Base-by-base conservation (phyloP, 2,888 invertebrate species). In the Ctena decussata region DNA sequence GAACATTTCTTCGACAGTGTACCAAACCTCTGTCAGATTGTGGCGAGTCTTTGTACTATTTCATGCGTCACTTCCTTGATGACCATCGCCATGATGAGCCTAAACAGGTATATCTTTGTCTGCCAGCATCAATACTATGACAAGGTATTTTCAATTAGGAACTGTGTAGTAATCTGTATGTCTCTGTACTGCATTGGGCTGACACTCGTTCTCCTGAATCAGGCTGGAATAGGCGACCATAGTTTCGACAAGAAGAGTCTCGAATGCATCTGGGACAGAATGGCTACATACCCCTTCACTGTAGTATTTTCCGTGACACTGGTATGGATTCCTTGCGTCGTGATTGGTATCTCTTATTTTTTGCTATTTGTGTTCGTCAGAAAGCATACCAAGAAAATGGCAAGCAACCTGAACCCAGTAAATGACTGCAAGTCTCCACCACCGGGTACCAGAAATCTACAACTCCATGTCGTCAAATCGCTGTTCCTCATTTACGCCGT, bases 401-500 rank as follows among this genome's bases (percentile, higher is more conserved):
- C 73, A 35, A 37, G 15, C 69, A 41, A 32, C 35, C 18, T 76
- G 37, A 37, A 41, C 46, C 18, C 39, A 53, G 44, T 39, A 49
- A 49, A 39, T 60, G 41, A n/a, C 35, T 24, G 24, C 76, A 6
- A 12, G 3, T n/a, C 39, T 21, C 32, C 18, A 30, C 24, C 18
- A 18, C 3, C 18, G n/a, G 5, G 5, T 53, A 5, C 53, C 21
- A n/a, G 12, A 53, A 53, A 53, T 11, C 53, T 5, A 53, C 53
- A 53, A 21, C 53, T n/a, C 24, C 77, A 77, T 24, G 88, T 92
- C 57, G 93, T 92, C 0, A 87, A 88, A 30, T 91, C 92, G 5
- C 75, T 94, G 77, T 91, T 93, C 70, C 82, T 92, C n/a, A 93
- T 93, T 70, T 94, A 93, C 72, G 84, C 90, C 1, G 90, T 91